Percentiles rank a stretch among this genome's conserved stretches.
These are phyloP conservation scores for Sceliomorpha sp. DNA, from an alignment of 2,888 invertebrate species.

Conservation along the genomic window DNA sequence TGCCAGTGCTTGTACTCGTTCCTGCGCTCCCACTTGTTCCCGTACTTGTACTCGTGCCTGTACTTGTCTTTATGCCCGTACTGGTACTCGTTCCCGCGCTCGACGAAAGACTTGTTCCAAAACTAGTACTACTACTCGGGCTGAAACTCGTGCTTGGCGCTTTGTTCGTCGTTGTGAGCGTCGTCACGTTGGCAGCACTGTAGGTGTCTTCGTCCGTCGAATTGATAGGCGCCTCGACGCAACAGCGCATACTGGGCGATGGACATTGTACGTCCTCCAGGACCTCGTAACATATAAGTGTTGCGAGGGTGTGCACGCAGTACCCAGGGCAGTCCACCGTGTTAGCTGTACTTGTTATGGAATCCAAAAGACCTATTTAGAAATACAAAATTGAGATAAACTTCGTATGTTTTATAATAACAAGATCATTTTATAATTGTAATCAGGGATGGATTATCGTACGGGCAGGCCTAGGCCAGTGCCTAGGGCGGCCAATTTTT, in stretches of 20 bases:
- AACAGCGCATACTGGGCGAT: constrained; percentile 90
- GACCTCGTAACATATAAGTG: constrained; percentile 92
- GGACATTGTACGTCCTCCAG: constrained; percentile 91
- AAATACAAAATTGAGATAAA: constrained; percentile 6
- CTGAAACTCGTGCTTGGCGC: constrained; percentile 59
- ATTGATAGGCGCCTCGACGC: constrained; percentile 88
- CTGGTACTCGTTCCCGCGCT: too few species aligned
- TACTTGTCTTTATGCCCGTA: too few species aligned
- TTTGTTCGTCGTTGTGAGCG: constrained; percentile 67
- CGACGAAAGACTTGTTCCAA: too few species aligned
- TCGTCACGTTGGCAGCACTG: constrained; percentile 60
- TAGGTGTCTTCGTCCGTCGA: constrained; percentile 72
- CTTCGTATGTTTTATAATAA: too few species aligned
- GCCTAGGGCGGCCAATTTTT: too few species aligned
- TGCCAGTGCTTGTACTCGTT: constrained; percentile 6
- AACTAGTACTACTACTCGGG: too few species aligned
- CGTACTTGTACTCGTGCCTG: too few species aligned
- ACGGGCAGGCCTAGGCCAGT: too few species aligned
- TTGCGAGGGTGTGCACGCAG: constrained; percentile 92
- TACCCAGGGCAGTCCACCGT: constrained; percentile 93
- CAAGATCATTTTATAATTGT: too few species aligned
- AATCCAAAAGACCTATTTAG: constrained; percentile 90
- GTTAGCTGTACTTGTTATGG: constrained; percentile 91
- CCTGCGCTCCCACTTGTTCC: too few species aligned
- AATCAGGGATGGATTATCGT: neutral